Percentiles rank a stretch among this genome's conserved stretches.
Conservation (phyloP, 2,888 invertebrate species). For the Eudasyphora cyanicolor region DNA sequence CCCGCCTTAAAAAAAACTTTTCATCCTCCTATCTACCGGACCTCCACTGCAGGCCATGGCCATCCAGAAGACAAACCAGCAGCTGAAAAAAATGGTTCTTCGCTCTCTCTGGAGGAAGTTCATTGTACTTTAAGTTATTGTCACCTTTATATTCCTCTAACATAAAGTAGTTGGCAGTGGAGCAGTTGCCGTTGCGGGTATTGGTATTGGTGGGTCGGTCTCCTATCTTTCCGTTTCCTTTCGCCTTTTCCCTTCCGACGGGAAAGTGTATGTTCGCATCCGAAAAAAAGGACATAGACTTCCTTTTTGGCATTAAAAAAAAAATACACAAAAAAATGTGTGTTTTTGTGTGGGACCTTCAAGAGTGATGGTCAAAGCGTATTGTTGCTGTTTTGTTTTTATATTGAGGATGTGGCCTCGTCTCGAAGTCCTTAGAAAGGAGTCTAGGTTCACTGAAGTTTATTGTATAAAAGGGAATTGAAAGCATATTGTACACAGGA, state of each 20-base stretch:
- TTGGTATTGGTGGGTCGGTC: conserved; percentile 45
- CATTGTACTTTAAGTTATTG: conserved; percentile 78
- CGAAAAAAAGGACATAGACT: conserved; percentile 73
- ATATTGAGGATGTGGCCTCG: not conserved
- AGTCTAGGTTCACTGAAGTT: too few relatives aligned
- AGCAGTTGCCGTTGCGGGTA: not conserved
- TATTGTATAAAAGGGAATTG: too few relatives aligned
- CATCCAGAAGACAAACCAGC: not conserved
- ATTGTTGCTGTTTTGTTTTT: not conserved
- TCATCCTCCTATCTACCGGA: too few relatives aligned
- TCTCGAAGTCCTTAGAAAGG: not conserved
- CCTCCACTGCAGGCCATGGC: not conserved
- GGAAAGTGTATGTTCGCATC: conserved; percentile 16
- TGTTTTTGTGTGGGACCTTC: conserved; percentile 45
- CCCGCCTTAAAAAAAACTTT: conserved; percentile 40
- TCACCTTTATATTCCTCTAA: conserved; percentile 71
- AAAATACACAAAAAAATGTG: conserved; percentile 13
- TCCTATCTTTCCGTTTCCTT: conserved; percentile 62
- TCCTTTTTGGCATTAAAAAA: conserved; percentile 67
- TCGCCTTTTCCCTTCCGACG: conserved; percentile 46
- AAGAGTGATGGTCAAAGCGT: conserved; percentile 54
- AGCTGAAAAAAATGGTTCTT: too few relatives aligned
- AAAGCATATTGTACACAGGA: too few relatives aligned
- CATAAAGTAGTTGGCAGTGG: conserved; percentile 31
- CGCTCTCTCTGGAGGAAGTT: conserved; percentile 73